Base-by-base conservation (phyloP, 2,888 invertebrate genomes). In the Bombylius major region DNA sequence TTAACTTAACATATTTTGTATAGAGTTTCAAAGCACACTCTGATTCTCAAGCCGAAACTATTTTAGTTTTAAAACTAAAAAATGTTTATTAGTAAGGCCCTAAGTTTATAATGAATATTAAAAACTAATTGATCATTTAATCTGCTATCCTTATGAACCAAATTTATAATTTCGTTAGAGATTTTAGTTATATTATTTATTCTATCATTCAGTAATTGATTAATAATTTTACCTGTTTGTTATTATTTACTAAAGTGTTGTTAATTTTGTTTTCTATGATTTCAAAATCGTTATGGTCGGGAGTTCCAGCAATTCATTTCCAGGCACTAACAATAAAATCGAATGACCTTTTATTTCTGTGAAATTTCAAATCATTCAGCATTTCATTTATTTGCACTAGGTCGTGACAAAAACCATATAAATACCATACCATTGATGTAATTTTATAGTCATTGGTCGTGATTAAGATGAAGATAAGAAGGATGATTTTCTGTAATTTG, bases 31-130 rank as follows among this genome's bases (percentile, higher is more conserved):
- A n/a, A n/a, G n/a, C n/a, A n/a, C n/a, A n/a, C n/a, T n/a, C n/a
- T n/a, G n/a, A n/a, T n/a, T n/a, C n/a, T n/a, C n/a, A n/a, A n/a
- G n/a, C n/a, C n/a, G n/a, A n/a, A n/a, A n/a, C n/a, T n/a, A n/a
- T n/a, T n/a, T n/a, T n/a, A n/a, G n/a, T n/a, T n/a, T n/a, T n/a
- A n/a, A n/a, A n/a, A n/a, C n/a, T n/a, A n/a, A n/a, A n/a, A n/a
- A n/a, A n/a, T n/a, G n/a, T n/a, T n/a, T n/a, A n/a, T n/a, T n/a
- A n/a, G n/a, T n/a, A n/a, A n/a, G n/a, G n/a, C n/a, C n/a, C n/a
- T 56, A 51, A 61, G n/a, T 50, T 58, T 62, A 23, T 47, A 57
- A 56, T 58, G 52, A 51, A 55, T 47, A 45, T 32, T 47, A 53
- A 50, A 49, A 33, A 36, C 55, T 39, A 56, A 31, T 48, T 53